phyloP scores from a whole-genome alignment of 2,888 invertebrate species.

The Clivina fossor region DNA sequence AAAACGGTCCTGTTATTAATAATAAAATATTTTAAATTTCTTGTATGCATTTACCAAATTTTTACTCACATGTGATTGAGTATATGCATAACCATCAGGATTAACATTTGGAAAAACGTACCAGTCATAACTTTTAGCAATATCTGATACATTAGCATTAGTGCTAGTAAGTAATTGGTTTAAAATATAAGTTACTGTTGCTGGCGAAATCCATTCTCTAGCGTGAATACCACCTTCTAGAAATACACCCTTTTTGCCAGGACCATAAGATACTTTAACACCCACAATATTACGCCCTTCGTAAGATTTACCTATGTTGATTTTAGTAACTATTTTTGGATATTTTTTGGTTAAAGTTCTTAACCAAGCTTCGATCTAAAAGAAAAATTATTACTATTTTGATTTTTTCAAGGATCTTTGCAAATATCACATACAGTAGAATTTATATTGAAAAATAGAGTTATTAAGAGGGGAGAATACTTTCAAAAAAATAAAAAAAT shows the following conservation, averaged over 20 bases:
- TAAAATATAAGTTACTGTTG: constrained; percentile 69
- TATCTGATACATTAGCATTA: constrained; percentile 56
- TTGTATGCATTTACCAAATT: not conserved
- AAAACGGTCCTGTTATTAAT: constrained; percentile 58
- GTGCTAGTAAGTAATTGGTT: constrained; percentile 67
- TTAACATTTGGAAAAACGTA: constrained; percentile 73
- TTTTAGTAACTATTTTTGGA: constrained; percentile 47
- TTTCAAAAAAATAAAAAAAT: too few relatives aligned
- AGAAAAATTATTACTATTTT: too few relatives aligned
- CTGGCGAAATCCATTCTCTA: constrained; percentile 58
- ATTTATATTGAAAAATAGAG: too few relatives aligned
- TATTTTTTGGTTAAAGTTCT: constrained; percentile 43
- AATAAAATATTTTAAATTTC: not conserved
- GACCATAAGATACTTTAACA: constrained; percentile 51
- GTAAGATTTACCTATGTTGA: constrained; percentile 51
- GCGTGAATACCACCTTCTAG: constrained; percentile 58
- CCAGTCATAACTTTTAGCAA: constrained; percentile 72
- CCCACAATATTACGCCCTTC: constrained; percentile 51
- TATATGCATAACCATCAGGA: constrained; percentile 74
- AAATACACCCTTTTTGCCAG: constrained; percentile 56
- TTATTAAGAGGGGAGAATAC: too few relatives aligned
- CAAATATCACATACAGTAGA: too few relatives aligned
- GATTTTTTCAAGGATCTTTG: too few relatives aligned
- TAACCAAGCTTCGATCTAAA: constrained; percentile 50
- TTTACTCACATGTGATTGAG: constrained; percentile 61